Evolutionary conservation across 1,140 invertebrate species (phyloP), one percentile per base, ranked within the genome.

Genomic region (Scaptomyza pallida): DNA sequence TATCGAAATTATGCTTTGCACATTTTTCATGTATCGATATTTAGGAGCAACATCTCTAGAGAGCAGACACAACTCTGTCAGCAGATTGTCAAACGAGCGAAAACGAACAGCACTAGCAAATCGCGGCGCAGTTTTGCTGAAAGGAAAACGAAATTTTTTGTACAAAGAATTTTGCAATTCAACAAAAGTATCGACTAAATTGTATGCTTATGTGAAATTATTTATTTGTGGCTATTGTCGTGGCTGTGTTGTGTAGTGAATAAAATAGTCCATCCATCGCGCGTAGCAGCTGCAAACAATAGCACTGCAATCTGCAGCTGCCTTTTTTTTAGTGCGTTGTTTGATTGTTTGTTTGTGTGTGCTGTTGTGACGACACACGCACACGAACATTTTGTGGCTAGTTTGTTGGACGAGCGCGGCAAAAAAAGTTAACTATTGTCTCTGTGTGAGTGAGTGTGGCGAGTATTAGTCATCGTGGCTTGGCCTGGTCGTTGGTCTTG

Each of bases 391-490:
- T 17, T 65, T 17, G 23, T 63, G 61, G 37, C 35, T 56, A 71
- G 68, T 64, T 71, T 64, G 12, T 12, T 64, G 45, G 63, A 60
- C 52, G 45, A 62, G 68, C 68, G 68, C 68, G 68, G 61, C 68
- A 71, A 71, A 70, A n/a, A 54, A 65, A 56, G 16, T 43, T 71
- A 44, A 56, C 52, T 45, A 41, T 64, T 56, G 26, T 55, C 63
- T 41, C 19, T 43, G 43, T 48, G 40, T 47, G 43, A 55, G 48
- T 73, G 77, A 45, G 72, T 59, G 78, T 59, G 78, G 23, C 55
- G 33, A 60, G 64, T 57, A 85, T 83, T 83, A 83, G 79, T 83
- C 80, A 83, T 74, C 68, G 74, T 75, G 19, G 68, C 52, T 35
- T 57, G 67, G 77, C 57, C 72, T 83, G 73, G 67, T 69, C 79